Evolutionary conservation across 2,797 vertebrate genomes (phyloP).

Genomic region (Pangasius sanitwongsei): DNA sequence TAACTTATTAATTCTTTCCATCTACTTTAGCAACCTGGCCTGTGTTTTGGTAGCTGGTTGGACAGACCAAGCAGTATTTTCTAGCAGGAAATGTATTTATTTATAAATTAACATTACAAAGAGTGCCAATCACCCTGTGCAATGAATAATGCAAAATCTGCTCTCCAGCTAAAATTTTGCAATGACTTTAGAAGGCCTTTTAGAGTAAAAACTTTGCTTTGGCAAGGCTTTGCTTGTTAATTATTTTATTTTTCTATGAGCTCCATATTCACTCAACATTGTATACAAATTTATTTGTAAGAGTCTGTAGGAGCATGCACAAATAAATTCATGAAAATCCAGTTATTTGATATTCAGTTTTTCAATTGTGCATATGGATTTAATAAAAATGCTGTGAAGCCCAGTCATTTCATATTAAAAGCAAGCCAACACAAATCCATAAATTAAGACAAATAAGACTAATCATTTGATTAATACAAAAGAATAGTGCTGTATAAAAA

Average conservation of each 20-base stretch:
- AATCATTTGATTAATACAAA: neutral
- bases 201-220: neutral
- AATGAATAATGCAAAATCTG: neutral
- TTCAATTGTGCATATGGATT: neutral
- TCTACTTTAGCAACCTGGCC: neutral
- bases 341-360: neutral
- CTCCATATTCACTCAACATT: neutral
- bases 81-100: neutral
- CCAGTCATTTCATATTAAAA: neutral
- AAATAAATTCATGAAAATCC: slow-evolving; percentile 8
- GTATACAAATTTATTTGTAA: neutral
- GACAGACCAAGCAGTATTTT: neutral
- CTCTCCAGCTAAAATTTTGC: neutral
- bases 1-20: neutral
- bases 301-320: too few species aligned
- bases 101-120: neutral
- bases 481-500: neutral
- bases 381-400: neutral
- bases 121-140: neutral
- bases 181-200: neutral
- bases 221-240: neutral
- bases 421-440: neutral
- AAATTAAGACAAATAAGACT: neutral
- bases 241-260: neutral
- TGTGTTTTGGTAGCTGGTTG: neutral